Conservation (phyloP, 1,140 invertebrate genomes). For the Platorchestia sp. region DNA sequence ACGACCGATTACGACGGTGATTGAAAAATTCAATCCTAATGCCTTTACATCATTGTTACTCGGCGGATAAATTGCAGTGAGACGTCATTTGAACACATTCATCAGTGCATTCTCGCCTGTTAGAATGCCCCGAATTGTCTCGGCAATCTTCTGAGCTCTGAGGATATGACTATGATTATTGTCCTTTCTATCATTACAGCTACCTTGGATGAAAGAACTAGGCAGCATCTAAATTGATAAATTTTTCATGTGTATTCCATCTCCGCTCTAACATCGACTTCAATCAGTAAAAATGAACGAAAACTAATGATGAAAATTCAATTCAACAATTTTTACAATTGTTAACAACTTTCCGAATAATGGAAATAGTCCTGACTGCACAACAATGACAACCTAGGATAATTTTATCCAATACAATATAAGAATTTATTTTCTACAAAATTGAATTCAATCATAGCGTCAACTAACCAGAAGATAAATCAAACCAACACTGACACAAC, state of each 20-base stretch:
- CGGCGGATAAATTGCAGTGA: neutral
- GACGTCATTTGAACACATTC: neutral
- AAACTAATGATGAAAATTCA: neutral
- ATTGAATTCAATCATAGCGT: no score
- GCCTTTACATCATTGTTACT: neutral
- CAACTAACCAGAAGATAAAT: no score
- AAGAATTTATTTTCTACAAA: no score
- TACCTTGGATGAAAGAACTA: no score
- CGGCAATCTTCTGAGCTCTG: neutral
- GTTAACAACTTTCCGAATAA: neutral
- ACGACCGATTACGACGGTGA: neutral
- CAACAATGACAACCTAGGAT: neutral
- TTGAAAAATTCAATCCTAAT: neutral
- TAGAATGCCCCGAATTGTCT: neutral
- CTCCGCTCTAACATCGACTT: neutral
- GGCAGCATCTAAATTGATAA: neutral
- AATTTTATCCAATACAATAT: no score
- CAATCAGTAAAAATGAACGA: neutral
- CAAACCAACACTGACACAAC: neutral
- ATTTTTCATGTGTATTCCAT: neutral
- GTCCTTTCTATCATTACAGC: no score
- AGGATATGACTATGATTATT: no score
- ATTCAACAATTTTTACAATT: neutral
- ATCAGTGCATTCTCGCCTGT: neutral
- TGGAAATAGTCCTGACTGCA: neutral